Evolutionary conservation across 1,140 invertebrate species (phyloP), one percentile per base, ranked within the genome.

Genomic region (Drosophila bocqueti): DNA sequence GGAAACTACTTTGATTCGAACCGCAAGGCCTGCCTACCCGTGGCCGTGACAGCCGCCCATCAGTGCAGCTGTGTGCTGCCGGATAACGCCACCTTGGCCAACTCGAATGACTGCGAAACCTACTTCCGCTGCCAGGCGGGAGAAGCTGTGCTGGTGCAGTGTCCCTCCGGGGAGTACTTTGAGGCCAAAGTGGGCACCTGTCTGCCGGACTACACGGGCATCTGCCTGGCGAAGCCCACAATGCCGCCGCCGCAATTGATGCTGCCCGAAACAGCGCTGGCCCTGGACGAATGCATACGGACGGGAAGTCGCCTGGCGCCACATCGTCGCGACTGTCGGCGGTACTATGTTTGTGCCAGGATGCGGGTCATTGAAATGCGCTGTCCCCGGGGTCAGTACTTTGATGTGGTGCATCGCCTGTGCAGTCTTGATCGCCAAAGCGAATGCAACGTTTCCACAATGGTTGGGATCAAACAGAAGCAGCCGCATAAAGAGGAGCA

Each of bases 51-150:
- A 11, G 54, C 85, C 0, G 63, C 52, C 0, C 82, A 85, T 54
- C 83, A 89, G 43, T 90, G 86, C 63, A 90, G 80, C 55, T 91
- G 86, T 46, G 36, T 91, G 18, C 42, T 91, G 38, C 87, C 85
- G 13, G 64, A 83, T 2, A 58, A 90, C 16, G 50, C 86, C 2
- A 75, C 66, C 11, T 36, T 91, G 36, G 9, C 50, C 9, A 90
- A 91, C 57, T 15, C 52, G 4, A 49, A 54, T 15, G 75, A 91
- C n/a, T 91, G 89, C 45, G 65, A 81, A 11, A 91, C 81, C 7
- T 91, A 85, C 18, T 91, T 84, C 72, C 59, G 65, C 5, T 75
- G 85, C 45, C 18, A 59, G 9, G 15, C 40, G 8, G 83, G 81
- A n/a, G 29, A 59, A 4, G 81, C 84, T 8, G 59, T 67, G 18